phyloP scores from a whole-genome alignment of 2,113 vertebrate genomes.

The Megaleporinus macrocephalus region DNA sequence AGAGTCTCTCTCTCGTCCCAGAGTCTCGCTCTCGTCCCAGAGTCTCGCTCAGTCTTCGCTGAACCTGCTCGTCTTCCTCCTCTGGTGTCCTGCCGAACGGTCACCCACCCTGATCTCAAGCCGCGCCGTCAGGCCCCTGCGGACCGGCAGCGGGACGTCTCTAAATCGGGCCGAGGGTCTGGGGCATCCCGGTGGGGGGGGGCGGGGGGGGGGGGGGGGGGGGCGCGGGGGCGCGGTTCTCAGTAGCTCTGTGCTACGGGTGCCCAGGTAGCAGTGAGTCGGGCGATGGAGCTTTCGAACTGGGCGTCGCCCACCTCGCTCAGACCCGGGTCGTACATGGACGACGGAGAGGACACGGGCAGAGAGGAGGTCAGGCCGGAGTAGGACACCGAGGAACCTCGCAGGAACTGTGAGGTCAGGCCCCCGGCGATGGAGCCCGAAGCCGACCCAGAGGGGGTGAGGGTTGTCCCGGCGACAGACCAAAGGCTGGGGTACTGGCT shows the following conservation, averaged over 20 bases:
- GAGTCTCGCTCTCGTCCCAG: constrained; percentile 24
- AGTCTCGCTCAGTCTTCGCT: not conserved
- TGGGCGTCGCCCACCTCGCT: constrained; percentile 77
- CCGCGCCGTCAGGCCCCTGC: not conserved
- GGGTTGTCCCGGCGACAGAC: constrained; percentile 78
- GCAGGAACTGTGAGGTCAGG: constrained; percentile 79
- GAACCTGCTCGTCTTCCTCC: not conserved
- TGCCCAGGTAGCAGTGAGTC: constrained; percentile 79
- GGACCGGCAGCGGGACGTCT: not conserved
- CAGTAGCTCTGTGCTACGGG: constrained; percentile 82
- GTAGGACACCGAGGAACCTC: constrained; percentile 77
- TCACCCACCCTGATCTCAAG: not conserved
- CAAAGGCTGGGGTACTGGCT: constrained; percentile 83
- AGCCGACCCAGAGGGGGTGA: constrained; percentile 73
- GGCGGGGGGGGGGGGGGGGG: too few relatives aligned
- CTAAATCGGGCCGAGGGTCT: not conserved
- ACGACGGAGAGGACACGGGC: constrained; percentile 77
- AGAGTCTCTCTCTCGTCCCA: too few relatives aligned
- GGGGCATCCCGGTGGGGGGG: too few relatives aligned
- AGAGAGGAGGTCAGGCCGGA: constrained; percentile 78
- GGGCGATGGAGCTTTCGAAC: constrained; percentile 81
- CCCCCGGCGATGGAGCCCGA: constrained; percentile 75
- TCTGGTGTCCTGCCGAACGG: not conserved
- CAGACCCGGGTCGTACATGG: constrained; percentile 79
- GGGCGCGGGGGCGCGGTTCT: too few relatives aligned